These are phyloP conservation scores for Phoxinus phoxinus DNA, from an alignment of 2,113 vertebrate species.

Conservation along the genomic window DNA sequence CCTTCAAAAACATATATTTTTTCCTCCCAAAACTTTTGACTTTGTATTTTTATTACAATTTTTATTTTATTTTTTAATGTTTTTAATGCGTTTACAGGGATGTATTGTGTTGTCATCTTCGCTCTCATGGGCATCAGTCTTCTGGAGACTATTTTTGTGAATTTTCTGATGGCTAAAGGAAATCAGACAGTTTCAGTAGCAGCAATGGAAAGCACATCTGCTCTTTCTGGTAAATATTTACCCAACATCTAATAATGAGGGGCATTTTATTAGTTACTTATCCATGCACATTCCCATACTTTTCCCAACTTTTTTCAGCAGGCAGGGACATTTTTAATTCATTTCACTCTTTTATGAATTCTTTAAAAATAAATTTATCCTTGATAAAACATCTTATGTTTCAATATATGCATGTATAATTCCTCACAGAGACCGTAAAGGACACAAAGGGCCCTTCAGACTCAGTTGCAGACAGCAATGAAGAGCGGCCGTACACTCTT, in stretches of 20 bases:
- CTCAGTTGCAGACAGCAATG: background rate
- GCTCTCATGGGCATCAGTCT: slow-evolving; percentile 25
- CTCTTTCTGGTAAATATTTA: background rate
- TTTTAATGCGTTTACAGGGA: background rate
- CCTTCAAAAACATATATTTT: too few species aligned
- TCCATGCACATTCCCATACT: too few species aligned
- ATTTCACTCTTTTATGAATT: background rate
- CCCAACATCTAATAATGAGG: too few species aligned
- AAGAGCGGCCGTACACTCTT: background rate
- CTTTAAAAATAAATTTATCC: background rate
- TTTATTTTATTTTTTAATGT: background rate
- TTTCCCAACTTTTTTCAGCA: background rate
- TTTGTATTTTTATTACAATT: background rate
- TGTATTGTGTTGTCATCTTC: slow-evolving; percentile 34
- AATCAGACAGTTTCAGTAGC: background rate
- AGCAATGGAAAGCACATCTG: background rate
- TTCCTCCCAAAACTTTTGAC: too few species aligned
- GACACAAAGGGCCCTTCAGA: background rate
- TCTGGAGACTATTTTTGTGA: slow-evolving; percentile 44
- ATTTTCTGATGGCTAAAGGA: slow-evolving; percentile 11
- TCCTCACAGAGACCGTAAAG: background rate
- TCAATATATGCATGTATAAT: too few species aligned
- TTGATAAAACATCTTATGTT: background rate
- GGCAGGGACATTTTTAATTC: background rate
- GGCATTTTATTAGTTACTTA: too few species aligned